These are phyloP conservation scores for Helarctos malayanus DNA, from an alignment of 2,797 vertebrate genomes.

Conservation along the genomic window DNA sequence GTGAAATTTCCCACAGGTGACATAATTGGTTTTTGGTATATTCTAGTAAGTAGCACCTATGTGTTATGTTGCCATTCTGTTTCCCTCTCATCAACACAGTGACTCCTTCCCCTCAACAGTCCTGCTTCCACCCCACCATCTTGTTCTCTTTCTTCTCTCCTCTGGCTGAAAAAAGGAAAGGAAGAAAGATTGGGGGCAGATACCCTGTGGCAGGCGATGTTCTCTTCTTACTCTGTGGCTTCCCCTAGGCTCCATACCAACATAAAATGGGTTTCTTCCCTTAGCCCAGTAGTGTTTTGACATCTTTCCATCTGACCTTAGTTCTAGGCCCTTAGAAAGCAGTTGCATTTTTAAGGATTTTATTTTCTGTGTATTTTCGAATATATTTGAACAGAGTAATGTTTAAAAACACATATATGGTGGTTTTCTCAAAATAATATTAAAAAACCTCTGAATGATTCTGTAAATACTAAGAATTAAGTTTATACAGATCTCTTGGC, in stretches of 20 bases:
- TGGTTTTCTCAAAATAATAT: not conserved
- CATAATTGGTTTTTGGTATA: not conserved
- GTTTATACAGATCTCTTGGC: not conserved
- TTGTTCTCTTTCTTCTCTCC: not conserved
- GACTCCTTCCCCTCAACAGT: not conserved
- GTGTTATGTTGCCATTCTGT: not conserved
- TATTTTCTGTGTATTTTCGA: not conserved
- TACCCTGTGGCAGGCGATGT: accelerated
- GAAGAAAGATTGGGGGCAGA: not conserved
- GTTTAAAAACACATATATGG: not conserved
- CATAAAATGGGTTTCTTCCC: not conserved
- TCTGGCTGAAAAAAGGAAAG: not conserved
- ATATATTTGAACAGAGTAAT: not conserved
- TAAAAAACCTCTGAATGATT: not conserved
- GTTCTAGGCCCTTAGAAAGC: not conserved
- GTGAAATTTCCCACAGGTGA: not conserved
- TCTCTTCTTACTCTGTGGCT: not conserved
- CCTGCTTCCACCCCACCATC: not conserved
- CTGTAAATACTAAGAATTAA: not conserved
- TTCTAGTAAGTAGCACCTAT: not conserved
- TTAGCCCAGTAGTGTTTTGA: not conserved
- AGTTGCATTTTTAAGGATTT: not conserved
- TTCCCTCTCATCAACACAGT: not conserved
- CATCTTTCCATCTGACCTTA: not conserved
- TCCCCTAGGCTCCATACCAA: not conserved